phyloP scores from a whole-genome alignment of 2,113 vertebrate genomes.

The Podilymbus podiceps region DNA sequence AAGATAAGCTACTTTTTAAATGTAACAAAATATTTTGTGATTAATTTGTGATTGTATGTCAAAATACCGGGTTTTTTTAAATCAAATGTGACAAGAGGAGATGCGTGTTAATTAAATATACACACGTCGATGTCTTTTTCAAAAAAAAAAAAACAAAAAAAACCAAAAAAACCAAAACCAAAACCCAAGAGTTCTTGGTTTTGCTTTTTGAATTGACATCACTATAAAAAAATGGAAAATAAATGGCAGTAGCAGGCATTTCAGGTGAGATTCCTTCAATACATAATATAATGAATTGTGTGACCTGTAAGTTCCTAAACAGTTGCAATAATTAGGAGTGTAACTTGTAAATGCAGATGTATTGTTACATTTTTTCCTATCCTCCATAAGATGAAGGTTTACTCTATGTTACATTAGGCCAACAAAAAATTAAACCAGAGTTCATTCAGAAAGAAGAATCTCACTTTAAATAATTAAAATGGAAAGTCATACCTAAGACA shows the following conservation, averaged over 20 bases:
- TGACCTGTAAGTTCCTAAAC: neutral
- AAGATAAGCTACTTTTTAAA: neutral
- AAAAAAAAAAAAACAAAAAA: neutral
- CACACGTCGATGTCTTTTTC: neutral
- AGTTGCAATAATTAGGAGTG: neutral
- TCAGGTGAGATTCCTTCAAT: neutral
- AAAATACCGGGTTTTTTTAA: neutral
- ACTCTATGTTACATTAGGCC: neutral
- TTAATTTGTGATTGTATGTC: neutral
- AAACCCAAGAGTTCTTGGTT: too few relatives aligned
- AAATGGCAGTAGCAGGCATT: neutral
- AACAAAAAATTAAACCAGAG: neutral
- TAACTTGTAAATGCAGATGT: neutral
- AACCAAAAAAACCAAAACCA: too few relatives aligned
- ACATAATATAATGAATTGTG: neutral
- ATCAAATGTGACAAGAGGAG: neutral
- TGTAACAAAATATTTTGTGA: neutral
- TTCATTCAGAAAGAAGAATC: neutral
- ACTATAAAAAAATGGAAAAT: neutral
- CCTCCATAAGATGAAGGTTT: neutral
- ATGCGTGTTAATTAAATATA: neutral
- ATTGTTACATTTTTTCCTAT: neutral
- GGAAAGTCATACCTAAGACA: neutral
- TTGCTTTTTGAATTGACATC: neutral
- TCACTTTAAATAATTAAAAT: neutral